Evolutionary conservation across 2,113 vertebrate genomes (phyloP).

Genomic region (Proteles cristata): DNA sequence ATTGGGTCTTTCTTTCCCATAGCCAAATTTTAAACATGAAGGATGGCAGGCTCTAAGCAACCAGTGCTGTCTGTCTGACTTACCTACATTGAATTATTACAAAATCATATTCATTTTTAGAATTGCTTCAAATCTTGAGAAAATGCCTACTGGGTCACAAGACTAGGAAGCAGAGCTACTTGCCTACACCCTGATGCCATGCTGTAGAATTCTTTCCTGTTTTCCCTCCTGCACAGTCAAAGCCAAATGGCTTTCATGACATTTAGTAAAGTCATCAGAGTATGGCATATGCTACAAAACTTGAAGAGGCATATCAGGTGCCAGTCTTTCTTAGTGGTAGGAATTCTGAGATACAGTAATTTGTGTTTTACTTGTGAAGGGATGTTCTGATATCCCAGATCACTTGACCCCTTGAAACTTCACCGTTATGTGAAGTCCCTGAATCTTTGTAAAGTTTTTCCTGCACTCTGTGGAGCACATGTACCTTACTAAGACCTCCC

Average conservation of each 20-base stretch:
- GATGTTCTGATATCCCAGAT: background rate
- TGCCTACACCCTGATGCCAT: background rate
- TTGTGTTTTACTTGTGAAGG: background rate
- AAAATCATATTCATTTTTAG: slow-evolving; percentile 27
- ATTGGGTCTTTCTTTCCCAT: slow-evolving; percentile 24
- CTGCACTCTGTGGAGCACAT: background rate
- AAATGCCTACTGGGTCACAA: background rate
- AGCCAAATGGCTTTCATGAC: background rate
- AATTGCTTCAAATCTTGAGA: background rate
- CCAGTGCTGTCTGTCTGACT: background rate
- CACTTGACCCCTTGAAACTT: background rate
- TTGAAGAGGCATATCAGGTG: background rate
- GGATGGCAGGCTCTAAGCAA: background rate
- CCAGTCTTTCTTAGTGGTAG: background rate
- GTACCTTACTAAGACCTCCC: background rate
- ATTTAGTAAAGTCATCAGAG: background rate
- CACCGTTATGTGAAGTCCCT: background rate
- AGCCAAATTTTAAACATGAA: slow-evolving; percentile 47
- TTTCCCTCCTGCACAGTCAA: background rate
- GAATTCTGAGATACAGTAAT: background rate
- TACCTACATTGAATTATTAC: slow-evolving; percentile 22
- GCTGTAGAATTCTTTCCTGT: background rate
- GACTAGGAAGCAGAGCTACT: background rate
- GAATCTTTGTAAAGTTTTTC: background rate
- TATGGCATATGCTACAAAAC: background rate